Conservation (phyloP, 2,113 vertebrate species). For the Pygoscelis antarcticus region DNA sequence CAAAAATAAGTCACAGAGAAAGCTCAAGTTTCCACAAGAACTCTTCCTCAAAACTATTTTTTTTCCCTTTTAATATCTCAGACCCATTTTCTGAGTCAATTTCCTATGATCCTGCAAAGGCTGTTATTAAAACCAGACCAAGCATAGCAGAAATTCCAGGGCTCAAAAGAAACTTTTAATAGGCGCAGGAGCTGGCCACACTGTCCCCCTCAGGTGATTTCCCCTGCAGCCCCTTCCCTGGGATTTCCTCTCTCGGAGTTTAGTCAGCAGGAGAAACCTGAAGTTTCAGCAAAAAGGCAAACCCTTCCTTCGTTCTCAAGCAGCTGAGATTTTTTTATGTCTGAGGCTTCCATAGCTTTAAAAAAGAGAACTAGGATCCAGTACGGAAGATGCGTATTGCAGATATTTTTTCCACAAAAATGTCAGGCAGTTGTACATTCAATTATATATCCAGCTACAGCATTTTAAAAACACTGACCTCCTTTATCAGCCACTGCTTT, state of each 20-base stretch:
- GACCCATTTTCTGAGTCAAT: constrained; percentile 73
- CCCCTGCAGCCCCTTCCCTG: constrained; percentile 30
- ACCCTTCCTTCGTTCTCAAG: constrained; percentile 11
- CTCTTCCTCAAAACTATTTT: constrained; percentile 13
- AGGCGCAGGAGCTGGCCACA: constrained; percentile 18
- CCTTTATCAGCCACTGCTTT: background rate
- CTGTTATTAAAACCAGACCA: constrained; percentile 79
- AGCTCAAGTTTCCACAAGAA: constrained; percentile 43
- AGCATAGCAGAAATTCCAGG: constrained; percentile 70
- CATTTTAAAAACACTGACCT: background rate
- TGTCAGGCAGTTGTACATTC: constrained; percentile 12
- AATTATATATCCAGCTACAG: background rate
- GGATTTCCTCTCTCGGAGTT: constrained; percentile 44
- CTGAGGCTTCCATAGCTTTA: constrained; percentile 30
- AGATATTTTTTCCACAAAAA: constrained; percentile 59
- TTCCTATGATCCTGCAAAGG: constrained; percentile 73
- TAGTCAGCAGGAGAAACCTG: constrained; percentile 43
- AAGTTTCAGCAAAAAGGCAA: constrained; percentile 61
- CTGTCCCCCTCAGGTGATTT: constrained; percentile 66
- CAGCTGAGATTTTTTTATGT: constrained; percentile 38
- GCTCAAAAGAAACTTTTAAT: constrained; percentile 59
- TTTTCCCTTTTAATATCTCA: constrained; percentile 65
- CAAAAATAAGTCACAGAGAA: constrained; percentile 42
- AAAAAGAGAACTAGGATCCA: constrained; percentile 39
- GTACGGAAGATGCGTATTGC: constrained; percentile 50